These are phyloP conservation scores for Pipra filicauda DNA, from an alignment of 2,113 vertebrate species.

Conservation along the genomic window DNA sequence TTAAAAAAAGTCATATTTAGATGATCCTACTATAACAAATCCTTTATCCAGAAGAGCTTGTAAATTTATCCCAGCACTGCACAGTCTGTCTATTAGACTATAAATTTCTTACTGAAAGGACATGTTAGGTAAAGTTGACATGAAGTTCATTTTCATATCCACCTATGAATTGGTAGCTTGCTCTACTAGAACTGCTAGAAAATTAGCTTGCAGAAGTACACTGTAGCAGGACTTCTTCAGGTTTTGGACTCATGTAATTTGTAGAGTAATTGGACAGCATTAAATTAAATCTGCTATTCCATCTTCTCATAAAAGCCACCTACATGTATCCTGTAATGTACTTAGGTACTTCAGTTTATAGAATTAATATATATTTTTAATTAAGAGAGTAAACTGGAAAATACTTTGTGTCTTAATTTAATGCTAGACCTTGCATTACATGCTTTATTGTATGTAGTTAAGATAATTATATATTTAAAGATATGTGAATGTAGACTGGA, in stretches of 20 bases:
- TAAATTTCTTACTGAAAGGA: slow-evolving; percentile 1
- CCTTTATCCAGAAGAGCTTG: not conserved
- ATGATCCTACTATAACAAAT: not conserved
- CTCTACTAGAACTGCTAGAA: not conserved
- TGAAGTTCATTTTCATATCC: not conserved
- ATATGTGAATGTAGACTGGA: not conserved
- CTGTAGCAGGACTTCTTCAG: not conserved
- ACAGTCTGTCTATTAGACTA: not conserved
- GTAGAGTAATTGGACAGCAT: not conserved
- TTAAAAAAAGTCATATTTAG: slow-evolving; percentile 11
- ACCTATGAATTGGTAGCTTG: not conserved
- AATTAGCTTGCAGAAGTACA: not conserved
- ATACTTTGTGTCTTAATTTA: not conserved
- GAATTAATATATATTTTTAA: not conserved
- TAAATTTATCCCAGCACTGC: not conserved
- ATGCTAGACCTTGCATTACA: not conserved
- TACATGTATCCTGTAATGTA: not conserved
- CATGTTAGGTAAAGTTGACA: not conserved
- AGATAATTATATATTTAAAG: not conserved
- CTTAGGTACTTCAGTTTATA: not conserved
- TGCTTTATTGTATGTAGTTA: not conserved
- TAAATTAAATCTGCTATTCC: not conserved
- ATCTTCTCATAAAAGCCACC: not conserved
- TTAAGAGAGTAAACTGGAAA: not conserved
- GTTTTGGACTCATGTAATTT: not conserved